These are phyloP conservation scores for Peromyscus eremicus DNA, from an alignment of 2,797 vertebrate species.

Conservation along the genomic window DNA sequence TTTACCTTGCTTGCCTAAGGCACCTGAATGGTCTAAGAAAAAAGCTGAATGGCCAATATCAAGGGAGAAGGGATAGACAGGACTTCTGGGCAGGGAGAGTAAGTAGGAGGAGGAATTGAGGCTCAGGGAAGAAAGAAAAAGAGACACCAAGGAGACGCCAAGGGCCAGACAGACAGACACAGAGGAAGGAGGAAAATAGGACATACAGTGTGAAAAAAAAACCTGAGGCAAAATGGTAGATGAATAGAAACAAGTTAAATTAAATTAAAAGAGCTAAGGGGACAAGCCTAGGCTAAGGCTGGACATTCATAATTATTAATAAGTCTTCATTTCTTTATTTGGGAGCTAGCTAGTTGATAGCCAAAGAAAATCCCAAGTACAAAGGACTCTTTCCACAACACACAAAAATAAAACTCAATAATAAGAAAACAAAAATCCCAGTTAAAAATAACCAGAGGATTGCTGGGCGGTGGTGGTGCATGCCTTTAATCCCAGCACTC, in stretches of 20 bases:
- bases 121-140: background rate
- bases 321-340: background rate
- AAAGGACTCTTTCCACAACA: background rate
- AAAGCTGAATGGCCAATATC: background rate
- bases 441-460: background rate
- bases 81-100: background rate
- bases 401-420: constrained; percentile 13
- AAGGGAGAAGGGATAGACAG: background rate
- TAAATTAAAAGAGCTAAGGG: background rate
- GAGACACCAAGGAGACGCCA: background rate
- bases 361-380: background rate
- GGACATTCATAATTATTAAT: background rate
- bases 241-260: background rate
- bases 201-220: background rate
- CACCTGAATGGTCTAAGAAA: background rate
- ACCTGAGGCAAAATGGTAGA: background rate
- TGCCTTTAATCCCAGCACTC: too few species aligned
- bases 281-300: background rate
- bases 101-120: background rate
- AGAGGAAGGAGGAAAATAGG: background rate
- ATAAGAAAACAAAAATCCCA: background rate
- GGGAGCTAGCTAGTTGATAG: background rate
- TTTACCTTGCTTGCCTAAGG: background rate
- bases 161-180: background rate
- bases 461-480: too few species aligned